Base-by-base conservation (phyloP, 2,888 invertebrate genomes). In the Amblyteles armatorius region DNA sequence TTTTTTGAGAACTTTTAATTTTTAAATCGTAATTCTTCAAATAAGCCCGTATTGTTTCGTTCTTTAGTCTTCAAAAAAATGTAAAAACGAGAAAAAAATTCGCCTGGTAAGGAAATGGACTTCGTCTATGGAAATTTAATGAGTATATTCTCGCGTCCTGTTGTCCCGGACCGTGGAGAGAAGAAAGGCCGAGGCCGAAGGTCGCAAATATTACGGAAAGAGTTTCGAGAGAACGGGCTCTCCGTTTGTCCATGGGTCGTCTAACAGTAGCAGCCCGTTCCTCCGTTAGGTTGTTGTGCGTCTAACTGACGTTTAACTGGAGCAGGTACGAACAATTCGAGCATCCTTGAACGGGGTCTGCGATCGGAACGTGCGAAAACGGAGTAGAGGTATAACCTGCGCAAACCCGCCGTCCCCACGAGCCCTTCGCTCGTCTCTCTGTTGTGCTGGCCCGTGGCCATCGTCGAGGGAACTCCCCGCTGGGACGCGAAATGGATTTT, bases 291-390 rank as follows among this genome's bases (percentile, higher is more conserved):
- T 85, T 65, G 79, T 86, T 65, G 74, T 81, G 55, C 73, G 60
- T 72, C 71, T 29, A 68, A 88, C 79, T 91, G 90, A 90, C 89
- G 89, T 86, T 83, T 90, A 91, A 93, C 90, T 92, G 88, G 92
- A 90, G 91, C 90, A 92, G 92, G 92, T 91, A 92, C 80, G 40
- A 71, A 68, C 63, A 48, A 68, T 79, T 4, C 63, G 78, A 72
- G 22, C 68, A 83, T 77, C 87, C 85, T 87, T 88, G 86, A 83
- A 55, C 55, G 60, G 36, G 19, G 65, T 55, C n/a, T 7, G 76
- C 87, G 87, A 83, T 76, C 79, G 77, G 84, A 86, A 87, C 88
- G 85, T 81, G 80, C 82, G 76, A 44, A 86, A 87, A 87, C 85
- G 71, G 36, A 16, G 11, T 79, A 33, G 26, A 65, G 48, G 57